phyloP scores from a whole-genome alignment of 2,888 invertebrate species.

The Leucoma salicis region DNA sequence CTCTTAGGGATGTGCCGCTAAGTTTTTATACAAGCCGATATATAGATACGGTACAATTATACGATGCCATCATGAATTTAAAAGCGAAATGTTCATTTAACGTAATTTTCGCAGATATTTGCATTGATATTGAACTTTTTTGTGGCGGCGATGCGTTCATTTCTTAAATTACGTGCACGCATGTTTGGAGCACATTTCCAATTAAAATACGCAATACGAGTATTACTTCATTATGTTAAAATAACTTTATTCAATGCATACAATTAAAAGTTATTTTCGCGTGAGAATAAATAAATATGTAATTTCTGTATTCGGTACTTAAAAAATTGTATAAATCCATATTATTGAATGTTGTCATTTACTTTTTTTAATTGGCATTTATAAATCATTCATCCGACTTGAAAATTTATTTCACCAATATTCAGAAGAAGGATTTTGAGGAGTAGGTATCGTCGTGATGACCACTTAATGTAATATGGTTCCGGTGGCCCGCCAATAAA shows the following conservation, averaged over 20 bases:
- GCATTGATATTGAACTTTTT: constrained; percentile 67
- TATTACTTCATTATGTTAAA: constrained; percentile 40
- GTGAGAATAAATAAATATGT: constrained; percentile 26
- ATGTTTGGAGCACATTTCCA: constrained; percentile 63
- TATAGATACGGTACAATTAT: constrained; percentile 59
- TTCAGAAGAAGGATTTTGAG: too few relatives aligned
- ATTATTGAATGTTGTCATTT: neutral
- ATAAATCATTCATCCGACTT: too few relatives aligned
- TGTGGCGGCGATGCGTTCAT: constrained; percentile 39
- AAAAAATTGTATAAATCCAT: too few relatives aligned
- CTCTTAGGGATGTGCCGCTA: constrained; percentile 60
- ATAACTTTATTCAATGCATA: constrained; percentile 34
- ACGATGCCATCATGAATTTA: constrained; percentile 57
- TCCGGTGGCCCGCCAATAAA: too few relatives aligned
- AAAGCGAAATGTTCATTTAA: constrained; percentile 59
- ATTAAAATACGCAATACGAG: constrained; percentile 57
- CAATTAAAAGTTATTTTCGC: constrained; percentile 28
- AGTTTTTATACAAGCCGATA: constrained; percentile 60
- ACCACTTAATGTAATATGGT: too few relatives aligned
- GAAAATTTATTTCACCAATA: too few relatives aligned
- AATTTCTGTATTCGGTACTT: neutral
- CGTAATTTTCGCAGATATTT: constrained; percentile 66
- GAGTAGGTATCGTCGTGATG: too few relatives aligned
- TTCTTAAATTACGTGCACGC: constrained; percentile 64
- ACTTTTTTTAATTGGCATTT: too few relatives aligned